phyloP scores from a whole-genome alignment of 1,140 invertebrate genomes.

The Sycophila sp. region DNA sequence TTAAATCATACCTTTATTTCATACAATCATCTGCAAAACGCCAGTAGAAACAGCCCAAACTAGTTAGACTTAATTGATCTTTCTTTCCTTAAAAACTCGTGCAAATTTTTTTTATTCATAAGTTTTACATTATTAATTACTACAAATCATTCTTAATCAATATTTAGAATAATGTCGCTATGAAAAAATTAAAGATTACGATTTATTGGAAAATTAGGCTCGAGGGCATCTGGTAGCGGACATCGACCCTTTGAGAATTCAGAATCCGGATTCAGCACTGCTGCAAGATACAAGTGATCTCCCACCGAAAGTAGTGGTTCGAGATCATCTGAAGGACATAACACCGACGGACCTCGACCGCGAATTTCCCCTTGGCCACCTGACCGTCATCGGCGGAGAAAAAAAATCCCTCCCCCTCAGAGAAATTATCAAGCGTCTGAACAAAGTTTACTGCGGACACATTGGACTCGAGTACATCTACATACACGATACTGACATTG shows the following conservation, averaged over 20 bases:
- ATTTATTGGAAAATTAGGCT: conserved; percentile 66
- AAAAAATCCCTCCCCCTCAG: conserved; percentile 69
- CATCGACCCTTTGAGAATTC: conserved; percentile 77
- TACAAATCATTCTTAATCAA: no score
- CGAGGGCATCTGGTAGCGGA: conserved; percentile 84
- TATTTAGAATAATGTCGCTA: no score
- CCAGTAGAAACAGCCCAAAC: no score
- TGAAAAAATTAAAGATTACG: no score
- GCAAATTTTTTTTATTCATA: no score
- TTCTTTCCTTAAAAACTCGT: no score
- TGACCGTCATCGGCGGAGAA: conserved; percentile 77
- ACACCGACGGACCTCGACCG: conserved; percentile 74
- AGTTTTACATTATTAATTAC: no score
- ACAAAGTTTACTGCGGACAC: conserved; percentile 74
- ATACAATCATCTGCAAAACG: no score
- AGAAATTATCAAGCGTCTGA: conserved; percentile 82
- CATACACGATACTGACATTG: conserved; percentile 75
- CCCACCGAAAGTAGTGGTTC: conserved; percentile 52
- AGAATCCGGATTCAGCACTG: conserved; percentile 58
- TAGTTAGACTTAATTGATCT: no score
- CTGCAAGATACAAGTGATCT: conserved; percentile 50
- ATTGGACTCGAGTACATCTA: conserved; percentile 92
- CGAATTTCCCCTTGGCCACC: conserved; percentile 74
- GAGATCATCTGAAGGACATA: conserved; percentile 61
- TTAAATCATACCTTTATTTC: no score